Evolutionary conservation across 2,113 vertebrate species (phyloP).

Genomic region (Oryzias javanicus): DNA sequence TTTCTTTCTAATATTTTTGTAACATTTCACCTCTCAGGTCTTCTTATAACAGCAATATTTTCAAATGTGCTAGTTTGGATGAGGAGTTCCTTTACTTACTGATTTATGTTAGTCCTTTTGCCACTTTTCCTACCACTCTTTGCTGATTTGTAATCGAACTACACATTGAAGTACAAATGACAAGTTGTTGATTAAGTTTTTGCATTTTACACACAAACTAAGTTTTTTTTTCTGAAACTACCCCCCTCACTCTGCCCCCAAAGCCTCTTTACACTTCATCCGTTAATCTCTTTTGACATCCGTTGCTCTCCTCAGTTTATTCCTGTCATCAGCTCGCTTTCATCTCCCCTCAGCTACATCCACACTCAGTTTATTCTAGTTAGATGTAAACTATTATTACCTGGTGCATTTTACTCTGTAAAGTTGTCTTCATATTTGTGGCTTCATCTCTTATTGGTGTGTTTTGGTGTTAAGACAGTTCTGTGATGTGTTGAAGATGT

Average conservation of each 20-base stretch:
- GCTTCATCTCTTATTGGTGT: not conserved
- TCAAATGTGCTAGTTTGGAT: no score
- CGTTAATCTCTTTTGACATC: slow-evolving; percentile 47
- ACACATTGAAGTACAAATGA: not conserved
- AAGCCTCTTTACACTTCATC: slow-evolving; percentile 44
- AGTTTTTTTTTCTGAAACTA: slow-evolving; percentile 19
- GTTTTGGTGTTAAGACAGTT: not conserved
- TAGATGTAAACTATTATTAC: not conserved
- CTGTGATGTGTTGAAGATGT: slow-evolving; percentile 43
- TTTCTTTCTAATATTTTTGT: no score
- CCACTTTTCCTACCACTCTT: no score
- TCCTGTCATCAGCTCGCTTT: slow-evolving; percentile 42
- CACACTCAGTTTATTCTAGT: slow-evolving; percentile 15
- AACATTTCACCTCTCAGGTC: no score
- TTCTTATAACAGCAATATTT: no score
- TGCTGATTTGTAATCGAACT: no score
- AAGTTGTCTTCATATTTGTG: not conserved
- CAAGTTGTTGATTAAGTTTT: slow-evolving; percentile 10
- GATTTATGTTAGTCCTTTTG: no score
- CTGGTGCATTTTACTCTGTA: not conserved
- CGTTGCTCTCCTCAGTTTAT: slow-evolving; percentile 36
- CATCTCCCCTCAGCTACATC: slow-evolving; percentile 24
- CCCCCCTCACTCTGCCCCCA: slow-evolving; percentile 23
- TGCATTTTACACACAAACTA: slow-evolving; percentile 1
- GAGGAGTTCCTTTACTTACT: no score